A percentile compares a stretch with the other conserved stretches of the same genome.
phyloP scores from a whole-genome alignment of 2,888 invertebrate species.

The Apamea monoglypha region DNA sequence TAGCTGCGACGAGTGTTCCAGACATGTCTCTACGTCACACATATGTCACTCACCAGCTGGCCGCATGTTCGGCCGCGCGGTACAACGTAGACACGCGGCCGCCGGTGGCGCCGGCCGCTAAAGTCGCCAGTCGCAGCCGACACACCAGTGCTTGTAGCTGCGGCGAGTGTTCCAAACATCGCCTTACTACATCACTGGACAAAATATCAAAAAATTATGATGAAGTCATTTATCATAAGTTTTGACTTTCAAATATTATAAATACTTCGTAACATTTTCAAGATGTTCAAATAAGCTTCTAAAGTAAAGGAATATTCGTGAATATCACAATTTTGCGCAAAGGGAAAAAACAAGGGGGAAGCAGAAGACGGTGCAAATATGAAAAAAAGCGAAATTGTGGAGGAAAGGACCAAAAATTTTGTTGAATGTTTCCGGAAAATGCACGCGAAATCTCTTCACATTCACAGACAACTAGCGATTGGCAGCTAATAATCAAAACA shows the following conservation, averaged over 20 bases:
- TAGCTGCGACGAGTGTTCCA: no score
- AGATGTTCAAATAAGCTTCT: not conserved
- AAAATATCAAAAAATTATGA: not conserved
- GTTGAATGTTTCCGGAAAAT: not conserved
- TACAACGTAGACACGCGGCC: no score
- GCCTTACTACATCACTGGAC: constrained; percentile 92
- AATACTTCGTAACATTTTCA: not conserved
- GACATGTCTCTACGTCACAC: no score
- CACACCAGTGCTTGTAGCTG: no score
- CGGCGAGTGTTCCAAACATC: constrained; percentile 96
- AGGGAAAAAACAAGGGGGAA: no score
- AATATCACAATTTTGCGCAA: not conserved
- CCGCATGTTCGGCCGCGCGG: no score
- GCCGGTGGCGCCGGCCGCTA: no score
- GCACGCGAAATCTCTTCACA: not conserved
- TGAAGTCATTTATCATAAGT: not conserved
- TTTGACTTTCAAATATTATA: not conserved
- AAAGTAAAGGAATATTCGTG: not conserved
- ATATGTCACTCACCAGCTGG: no score
- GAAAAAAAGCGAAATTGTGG: no score
- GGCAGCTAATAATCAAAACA: not conserved
- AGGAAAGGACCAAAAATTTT: not conserved
- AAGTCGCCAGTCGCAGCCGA: no score
- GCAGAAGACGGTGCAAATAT: not conserved
- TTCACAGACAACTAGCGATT: not conserved